These are phyloP conservation scores for Vanessa cardui DNA, from an alignment of 2,888 invertebrate genomes.

Conservation along the genomic window DNA sequence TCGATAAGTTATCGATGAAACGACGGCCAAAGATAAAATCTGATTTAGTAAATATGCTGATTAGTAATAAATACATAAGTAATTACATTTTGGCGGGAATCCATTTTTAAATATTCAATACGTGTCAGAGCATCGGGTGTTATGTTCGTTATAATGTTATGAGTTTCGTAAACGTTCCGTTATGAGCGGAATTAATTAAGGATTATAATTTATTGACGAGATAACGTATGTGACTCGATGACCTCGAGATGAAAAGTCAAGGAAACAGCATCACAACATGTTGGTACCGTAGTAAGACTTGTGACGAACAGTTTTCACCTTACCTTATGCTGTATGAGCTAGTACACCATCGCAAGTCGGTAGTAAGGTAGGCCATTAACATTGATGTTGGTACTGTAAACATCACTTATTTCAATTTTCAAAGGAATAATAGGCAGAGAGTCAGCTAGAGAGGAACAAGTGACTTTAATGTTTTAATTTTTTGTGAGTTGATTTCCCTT, in stretches of 20 bases:
- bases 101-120: background rate
- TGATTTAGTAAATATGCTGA: conserved; percentile 8
- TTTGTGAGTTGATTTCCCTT: no score
- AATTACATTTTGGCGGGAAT: conserved; percentile 8
- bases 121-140: background rate
- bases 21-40: conserved; percentile 12
- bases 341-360: no score
- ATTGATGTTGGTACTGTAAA: no score
- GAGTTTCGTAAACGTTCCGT: no score
- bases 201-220: background rate
- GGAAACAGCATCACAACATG: background rate
- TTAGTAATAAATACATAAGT: conserved; percentile 10
- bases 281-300: background rate
- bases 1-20: conserved; percentile 17
- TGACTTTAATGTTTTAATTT: no score
- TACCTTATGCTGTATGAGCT: no score
- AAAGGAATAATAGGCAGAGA: no score
- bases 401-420: no score
- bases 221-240: background rate
- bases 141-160: background rate
- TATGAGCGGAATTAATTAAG: background rate
- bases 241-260: conserved; percentile 1
- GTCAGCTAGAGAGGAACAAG: no score
- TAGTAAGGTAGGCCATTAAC: no score
- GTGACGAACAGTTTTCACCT: no score